Percentiles rank a stretch among this genome's conserved stretches.
phyloP scores from a whole-genome alignment of 2,113 vertebrate species.

The Triplophysa siluroides region DNA sequence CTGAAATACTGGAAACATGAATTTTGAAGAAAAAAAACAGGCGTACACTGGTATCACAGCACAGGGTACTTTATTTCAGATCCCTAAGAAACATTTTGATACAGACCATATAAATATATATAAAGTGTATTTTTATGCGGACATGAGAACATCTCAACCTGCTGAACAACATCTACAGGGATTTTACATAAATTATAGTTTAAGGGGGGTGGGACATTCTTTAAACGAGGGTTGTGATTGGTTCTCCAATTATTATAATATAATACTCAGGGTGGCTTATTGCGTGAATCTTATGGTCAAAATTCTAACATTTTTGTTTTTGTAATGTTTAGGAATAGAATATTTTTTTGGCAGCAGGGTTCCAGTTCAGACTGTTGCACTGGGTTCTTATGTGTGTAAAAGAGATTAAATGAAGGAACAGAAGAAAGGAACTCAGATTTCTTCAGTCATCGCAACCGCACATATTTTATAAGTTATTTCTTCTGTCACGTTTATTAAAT shows the following conservation, averaged over 20 bases:
- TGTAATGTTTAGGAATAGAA: slow-evolving; percentile 56
- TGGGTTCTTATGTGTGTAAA: slow-evolving; percentile 39
- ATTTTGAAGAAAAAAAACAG: slow-evolving; percentile 64
- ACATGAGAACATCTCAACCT: slow-evolving; percentile 64
- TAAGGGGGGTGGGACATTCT: slow-evolving; percentile 61
- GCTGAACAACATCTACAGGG: slow-evolving; percentile 69
- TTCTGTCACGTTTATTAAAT: slow-evolving; percentile 70
- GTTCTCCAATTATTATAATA: slow-evolving; percentile 72
- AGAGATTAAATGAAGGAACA: slow-evolving; percentile 27
- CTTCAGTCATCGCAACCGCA: slow-evolving; percentile 52
- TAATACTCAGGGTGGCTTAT: slow-evolving; percentile 80
- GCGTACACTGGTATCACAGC: slow-evolving; percentile 74
- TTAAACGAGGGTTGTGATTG: slow-evolving; percentile 58
- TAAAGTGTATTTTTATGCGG: slow-evolving; percentile 79
- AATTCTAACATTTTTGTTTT: slow-evolving; percentile 58
- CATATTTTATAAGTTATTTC: slow-evolving; percentile 50
- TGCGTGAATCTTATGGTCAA: slow-evolving; percentile 67
- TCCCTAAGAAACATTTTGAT: slow-evolving; percentile 75
- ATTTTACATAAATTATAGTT: slow-evolving; percentile 66
- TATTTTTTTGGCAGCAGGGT: slow-evolving; percentile 55
- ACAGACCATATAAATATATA: slow-evolving; percentile 68
- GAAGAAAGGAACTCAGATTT: slow-evolving; percentile 51
- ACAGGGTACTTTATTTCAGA: slow-evolving; percentile 80
- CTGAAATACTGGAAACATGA: slow-evolving; percentile 80
- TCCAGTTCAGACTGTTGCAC: slow-evolving; percentile 60